These are phyloP conservation scores for Erebia epiphron DNA, from an alignment of 2,888 invertebrate species.

Conservation along the genomic window DNA sequence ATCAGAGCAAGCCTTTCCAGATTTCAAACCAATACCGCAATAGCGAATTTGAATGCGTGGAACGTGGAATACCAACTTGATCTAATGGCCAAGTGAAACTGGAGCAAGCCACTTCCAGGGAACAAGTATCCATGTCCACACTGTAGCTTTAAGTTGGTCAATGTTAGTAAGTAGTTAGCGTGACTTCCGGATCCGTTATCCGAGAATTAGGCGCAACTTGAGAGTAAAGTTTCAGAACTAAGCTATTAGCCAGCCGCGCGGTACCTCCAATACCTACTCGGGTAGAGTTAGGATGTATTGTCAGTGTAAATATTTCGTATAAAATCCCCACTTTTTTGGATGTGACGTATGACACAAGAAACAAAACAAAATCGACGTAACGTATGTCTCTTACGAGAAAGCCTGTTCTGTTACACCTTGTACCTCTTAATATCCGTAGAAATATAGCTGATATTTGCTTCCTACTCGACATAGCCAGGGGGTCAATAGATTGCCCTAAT, in stretches of 20 bases:
- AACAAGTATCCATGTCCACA: slow-evolving; percentile 25
- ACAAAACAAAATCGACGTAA: too few relatives aligned
- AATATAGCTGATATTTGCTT: too few relatives aligned
- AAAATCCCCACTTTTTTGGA: too few relatives aligned
- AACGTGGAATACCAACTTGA: too few relatives aligned
- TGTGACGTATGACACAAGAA: too few relatives aligned
- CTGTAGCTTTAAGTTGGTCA: slow-evolving; percentile 40
- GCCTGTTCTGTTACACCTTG: too few relatives aligned
- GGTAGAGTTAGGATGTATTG: neutral
- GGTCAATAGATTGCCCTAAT: too few relatives aligned
- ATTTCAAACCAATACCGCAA: too few relatives aligned
- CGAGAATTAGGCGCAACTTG: slow-evolving; percentile 36
- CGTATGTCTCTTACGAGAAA: too few relatives aligned
- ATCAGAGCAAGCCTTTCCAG: neutral
- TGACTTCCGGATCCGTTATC: slow-evolving; percentile 41
- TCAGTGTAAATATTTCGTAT: neutral
- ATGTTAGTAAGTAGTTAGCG: slow-evolving; percentile 40
- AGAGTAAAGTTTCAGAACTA: slow-evolving; percentile 31
- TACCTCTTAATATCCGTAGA: too few relatives aligned
- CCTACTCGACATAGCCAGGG: too few relatives aligned
- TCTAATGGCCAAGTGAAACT: neutral
- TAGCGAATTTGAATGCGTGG: too few relatives aligned
- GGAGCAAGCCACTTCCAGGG: slow-evolving; percentile 27
- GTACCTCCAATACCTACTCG: neutral
- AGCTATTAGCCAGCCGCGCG: slow-evolving; percentile 20